These are phyloP conservation scores for Antennarius striatus DNA, from an alignment of 2,113 vertebrate species.

Conservation along the genomic window DNA sequence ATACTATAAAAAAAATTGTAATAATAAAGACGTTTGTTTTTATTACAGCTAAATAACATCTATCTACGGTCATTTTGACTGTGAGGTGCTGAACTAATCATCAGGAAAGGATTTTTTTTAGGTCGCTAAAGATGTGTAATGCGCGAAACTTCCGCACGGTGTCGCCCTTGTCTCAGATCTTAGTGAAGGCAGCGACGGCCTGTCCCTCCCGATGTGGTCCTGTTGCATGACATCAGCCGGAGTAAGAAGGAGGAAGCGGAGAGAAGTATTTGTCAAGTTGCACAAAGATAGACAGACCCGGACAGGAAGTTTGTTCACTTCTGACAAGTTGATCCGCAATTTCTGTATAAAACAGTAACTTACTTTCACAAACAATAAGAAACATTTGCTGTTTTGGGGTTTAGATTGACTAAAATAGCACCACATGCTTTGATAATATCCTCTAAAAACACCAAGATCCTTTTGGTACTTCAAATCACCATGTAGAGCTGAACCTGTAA, in stretches of 20 bases:
- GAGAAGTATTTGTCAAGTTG: slow-evolving; percentile 27
- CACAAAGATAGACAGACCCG: not conserved
- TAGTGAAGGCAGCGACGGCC: slow-evolving; percentile 9
- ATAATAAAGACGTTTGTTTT: no score
- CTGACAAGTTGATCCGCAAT: no score
- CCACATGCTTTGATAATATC: no score
- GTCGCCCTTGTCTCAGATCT: slow-evolving; percentile 35
- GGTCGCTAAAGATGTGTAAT: slow-evolving; percentile 22
- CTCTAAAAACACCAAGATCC: not conserved
- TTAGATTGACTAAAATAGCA: no score
- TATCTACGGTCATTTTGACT: no score
- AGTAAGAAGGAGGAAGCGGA: slow-evolving; percentile 56
- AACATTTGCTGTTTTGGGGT: no score
- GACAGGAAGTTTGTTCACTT: slow-evolving; percentile 11
- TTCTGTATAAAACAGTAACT: no score
- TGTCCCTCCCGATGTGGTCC: slow-evolving; percentile 42
- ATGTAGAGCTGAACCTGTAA: not conserved
- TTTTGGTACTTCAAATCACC: not conserved
- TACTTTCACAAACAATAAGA: no score
- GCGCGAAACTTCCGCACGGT: slow-evolving; percentile 38
- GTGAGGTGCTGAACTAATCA: no score
- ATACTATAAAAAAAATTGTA: no score
- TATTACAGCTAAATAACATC: no score
- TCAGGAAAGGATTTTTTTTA: no score
- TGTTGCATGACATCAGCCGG: slow-evolving; percentile 64